Conservation (phyloP, 2,888 invertebrate species). For the Sesia apiformis region DNA sequence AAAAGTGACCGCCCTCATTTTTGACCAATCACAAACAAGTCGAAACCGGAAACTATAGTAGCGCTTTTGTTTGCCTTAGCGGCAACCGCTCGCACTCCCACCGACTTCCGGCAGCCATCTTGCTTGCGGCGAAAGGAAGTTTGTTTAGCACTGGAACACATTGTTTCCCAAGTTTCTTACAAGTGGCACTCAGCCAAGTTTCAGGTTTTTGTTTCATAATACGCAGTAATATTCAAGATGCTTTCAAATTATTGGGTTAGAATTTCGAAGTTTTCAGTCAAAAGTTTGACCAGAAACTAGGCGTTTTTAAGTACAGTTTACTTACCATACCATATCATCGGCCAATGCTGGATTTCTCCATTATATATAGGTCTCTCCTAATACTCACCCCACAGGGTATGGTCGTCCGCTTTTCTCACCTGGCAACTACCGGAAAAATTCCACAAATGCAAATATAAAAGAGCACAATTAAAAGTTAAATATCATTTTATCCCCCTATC, state of each 20-base stretch:
- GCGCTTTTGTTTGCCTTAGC: constrained; percentile 17
- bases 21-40: constrained; percentile 4
- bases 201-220: constrained; percentile 19
- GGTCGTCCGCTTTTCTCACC: too few species aligned
- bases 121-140: constrained; percentile 14
- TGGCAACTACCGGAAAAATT: too few species aligned
- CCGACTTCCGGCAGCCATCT: constrained; percentile 21
- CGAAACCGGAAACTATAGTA: constrained; percentile 3
- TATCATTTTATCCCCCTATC: too few species aligned
- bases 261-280: neutral
- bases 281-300: too few species aligned
- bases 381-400: too few species aligned
- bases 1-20: constrained; percentile 3
- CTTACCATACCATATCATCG: too few species aligned
- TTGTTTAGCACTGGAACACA: constrained; percentile 23
- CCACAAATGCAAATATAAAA: too few species aligned
- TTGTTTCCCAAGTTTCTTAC: constrained; percentile 25
- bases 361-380: too few species aligned
- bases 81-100: constrained; percentile 4
- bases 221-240: neutral
- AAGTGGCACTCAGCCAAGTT: constrained; percentile 32
- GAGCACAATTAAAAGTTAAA: too few species aligned
- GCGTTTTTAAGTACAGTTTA: too few species aligned
- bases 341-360: too few species aligned
- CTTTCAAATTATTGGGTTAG: constrained; percentile 1